phyloP scores from a whole-genome alignment of 2,797 vertebrate genomes.

The Botia kubotai region DNA sequence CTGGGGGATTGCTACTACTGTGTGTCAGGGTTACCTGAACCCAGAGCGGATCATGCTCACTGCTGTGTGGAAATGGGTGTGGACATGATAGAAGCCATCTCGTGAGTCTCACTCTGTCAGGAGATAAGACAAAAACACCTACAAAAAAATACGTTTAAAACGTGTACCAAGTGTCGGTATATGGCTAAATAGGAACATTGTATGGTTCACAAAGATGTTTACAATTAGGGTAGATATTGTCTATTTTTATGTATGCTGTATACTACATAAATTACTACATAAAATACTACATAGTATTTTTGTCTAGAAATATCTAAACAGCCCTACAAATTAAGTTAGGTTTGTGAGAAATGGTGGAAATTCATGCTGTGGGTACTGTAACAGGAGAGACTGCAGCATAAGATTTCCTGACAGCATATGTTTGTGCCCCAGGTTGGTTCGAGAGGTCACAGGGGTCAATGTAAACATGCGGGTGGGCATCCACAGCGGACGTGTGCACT shows the following conservation, averaged over 20 bases:
- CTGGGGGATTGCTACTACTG: constrained; percentile 98
- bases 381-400: not conserved
- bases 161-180: not conserved
- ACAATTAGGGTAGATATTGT: too few relatives aligned
- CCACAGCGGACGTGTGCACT: constrained; percentile 95
- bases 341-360: not conserved
- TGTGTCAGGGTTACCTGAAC: constrained; percentile 93
- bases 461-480: constrained; percentile 98
- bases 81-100: constrained; percentile 98
- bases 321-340: too few relatives aligned
- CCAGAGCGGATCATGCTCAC: constrained; percentile 93
- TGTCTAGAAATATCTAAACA: too few relatives aligned
- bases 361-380: not conserved
- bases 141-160: not conserved
- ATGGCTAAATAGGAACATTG: not conserved
- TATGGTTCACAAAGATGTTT: not conserved
- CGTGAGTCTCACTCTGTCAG: constrained; percentile 77
- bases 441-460: constrained; percentile 96
- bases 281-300: too few relatives aligned
- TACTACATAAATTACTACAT: too few relatives aligned
- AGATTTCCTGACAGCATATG: constrained; percentile 12
- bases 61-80: constrained; percentile 99
- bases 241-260: too few relatives aligned
- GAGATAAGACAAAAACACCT: not conserved
- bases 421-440: constrained; percentile 83